Evolutionary conservation across 2,888 invertebrate genomes (phyloP), one percentile per base, ranked within the genome.

Genomic region (Macrophya annulata): DNA sequence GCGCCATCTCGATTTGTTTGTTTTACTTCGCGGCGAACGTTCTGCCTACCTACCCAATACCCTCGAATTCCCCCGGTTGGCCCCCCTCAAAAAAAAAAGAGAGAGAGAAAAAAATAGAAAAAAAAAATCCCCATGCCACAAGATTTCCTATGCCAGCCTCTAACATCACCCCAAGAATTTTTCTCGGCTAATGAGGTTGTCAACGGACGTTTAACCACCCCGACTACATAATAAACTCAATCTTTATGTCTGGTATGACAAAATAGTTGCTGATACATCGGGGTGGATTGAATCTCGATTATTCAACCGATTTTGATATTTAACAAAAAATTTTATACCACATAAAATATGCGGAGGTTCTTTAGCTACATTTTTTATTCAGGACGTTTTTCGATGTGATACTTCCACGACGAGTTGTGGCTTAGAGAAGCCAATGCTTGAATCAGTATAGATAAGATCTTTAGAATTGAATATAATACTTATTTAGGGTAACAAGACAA

Each of bases 1-100:
- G 93, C 93, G 93, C 93, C 93, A 91, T 87, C 88, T 88, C 90
- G 91, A 92, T 92, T 92, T 93, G 92, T 93, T 93, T 93, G 91
- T 92, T 91, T 93, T 92, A 91, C 89, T 91, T 92, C 86, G 68
- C 48, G 81, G 62, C 15, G 79, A 85, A 59, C 86, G 85, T 85
- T 79, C 21, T 37, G 51, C 77, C 87, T 21, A 71, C 65, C 71
- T 84, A 86, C 40, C 45, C 74, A 55, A 59, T 84, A 86, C 40
- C 45, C 74, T n/a, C 79, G 51, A 62, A 48, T 68, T 17, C 55
- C 77, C 51, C 59, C 25, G 31, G 8, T 68, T 37, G 65, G 25
- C 45, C 45, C 72, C 45, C 12, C 31, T 31, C 31, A 3, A 31
- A 31, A 31, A 31, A 31, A 31, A 31, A 3, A 31, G 31, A 31